Evolutionary conservation across 2,888 invertebrate species (phyloP).

Genomic region (Eristalis pertinax): DNA sequence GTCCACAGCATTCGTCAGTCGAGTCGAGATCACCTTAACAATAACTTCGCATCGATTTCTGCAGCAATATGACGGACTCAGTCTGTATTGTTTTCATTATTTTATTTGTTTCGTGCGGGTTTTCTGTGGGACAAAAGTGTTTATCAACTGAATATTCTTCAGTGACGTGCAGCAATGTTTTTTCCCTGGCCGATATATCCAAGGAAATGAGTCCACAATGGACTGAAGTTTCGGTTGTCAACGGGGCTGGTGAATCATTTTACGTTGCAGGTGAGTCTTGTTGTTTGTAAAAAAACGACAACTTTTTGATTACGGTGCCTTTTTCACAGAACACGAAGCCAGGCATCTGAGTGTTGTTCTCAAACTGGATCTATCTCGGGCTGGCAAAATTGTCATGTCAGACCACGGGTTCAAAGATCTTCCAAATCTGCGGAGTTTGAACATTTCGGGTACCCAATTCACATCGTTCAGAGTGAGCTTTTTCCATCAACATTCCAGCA

Average conservation of each 20-base stretch:
- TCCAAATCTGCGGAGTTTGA: slow-evolving; percentile 74
- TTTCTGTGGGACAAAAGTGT: slow-evolving; percentile 46
- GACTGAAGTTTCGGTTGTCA: slow-evolving; percentile 69
- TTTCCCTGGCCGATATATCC: slow-evolving; percentile 58
- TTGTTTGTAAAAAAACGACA: neutral
- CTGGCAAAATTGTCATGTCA: slow-evolving; percentile 73
- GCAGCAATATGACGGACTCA: slow-evolving; percentile 8
- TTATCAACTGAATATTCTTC: neutral
- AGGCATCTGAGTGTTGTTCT: slow-evolving; percentile 60
- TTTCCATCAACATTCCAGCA: slow-evolving; percentile 72
- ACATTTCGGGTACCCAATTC: slow-evolving; percentile 76
- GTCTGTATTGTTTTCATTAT: slow-evolving; percentile 9
- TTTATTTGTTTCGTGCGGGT: slow-evolving; percentile 1
- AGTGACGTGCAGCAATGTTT: slow-evolving; percentile 59
- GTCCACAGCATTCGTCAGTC: slow-evolving; percentile 25
- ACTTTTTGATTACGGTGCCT: neutral
- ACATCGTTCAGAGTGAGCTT: slow-evolving; percentile 73
- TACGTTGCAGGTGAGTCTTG: slow-evolving; percentile 60
- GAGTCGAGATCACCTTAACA: neutral
- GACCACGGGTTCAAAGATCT: slow-evolving; percentile 76
- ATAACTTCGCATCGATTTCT: neutral
- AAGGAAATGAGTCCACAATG: slow-evolving; percentile 64
- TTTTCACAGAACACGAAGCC: slow-evolving; percentile 61
- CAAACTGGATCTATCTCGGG: slow-evolving; percentile 76
- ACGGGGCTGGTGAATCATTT: slow-evolving; percentile 56